Evolutionary conservation across 2,797 vertebrate genomes (phyloP).

Genomic region (Sitta carolinensis): DNA sequence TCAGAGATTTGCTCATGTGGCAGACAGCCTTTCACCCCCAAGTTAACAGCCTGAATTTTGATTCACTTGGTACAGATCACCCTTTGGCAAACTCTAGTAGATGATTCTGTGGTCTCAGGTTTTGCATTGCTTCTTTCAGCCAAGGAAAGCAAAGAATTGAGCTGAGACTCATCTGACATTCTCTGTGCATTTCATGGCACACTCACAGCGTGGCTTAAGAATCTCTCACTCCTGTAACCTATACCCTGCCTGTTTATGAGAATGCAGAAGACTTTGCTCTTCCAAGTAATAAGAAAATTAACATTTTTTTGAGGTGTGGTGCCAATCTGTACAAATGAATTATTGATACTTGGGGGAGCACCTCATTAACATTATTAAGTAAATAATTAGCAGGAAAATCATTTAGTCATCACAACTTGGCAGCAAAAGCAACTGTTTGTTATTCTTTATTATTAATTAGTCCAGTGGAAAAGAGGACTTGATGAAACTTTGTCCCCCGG

Average conservation of each 20-base stretch:
- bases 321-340: not conserved
- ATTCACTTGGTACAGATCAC: not conserved
- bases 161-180: not conserved
- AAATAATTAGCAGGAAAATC: not conserved
- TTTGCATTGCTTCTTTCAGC: not conserved
- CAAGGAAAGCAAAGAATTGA: not conserved
- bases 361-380: not conserved
- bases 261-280: not conserved
- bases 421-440: not conserved
- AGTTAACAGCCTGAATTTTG: not conserved
- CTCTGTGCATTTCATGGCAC: not conserved
- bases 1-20: not conserved
- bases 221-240: not conserved
- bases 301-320: not conserved
- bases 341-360: not conserved
- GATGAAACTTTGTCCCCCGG: not conserved
- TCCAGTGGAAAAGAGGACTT: not conserved
- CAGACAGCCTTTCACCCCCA: not conserved
- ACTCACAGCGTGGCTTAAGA: not conserved
- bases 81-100: not conserved
- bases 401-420: not conserved
- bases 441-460: not conserved
- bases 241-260: not conserved
- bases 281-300: not conserved
- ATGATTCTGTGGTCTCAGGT: not conserved